These are phyloP conservation scores for Subacronicta megacephala DNA, from an alignment of 2,888 invertebrate species.

Conservation along the genomic window DNA sequence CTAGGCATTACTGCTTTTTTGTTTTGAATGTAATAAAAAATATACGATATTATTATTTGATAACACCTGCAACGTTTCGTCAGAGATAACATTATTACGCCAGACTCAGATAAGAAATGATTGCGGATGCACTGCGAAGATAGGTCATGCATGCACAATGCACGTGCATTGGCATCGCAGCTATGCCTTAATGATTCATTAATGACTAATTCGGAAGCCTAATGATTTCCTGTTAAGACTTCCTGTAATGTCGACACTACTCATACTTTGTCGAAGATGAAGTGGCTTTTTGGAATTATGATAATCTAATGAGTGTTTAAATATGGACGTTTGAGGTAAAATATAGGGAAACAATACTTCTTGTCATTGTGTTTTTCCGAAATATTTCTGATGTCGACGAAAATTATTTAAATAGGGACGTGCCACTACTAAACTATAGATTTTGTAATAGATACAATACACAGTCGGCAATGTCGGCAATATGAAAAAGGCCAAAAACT, in stretches of 20 bases:
- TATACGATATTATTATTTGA: not conserved
- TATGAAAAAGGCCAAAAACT: no score
- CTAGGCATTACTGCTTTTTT: no score
- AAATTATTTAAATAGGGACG: no score
- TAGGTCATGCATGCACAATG: slow-evolving; percentile 33
- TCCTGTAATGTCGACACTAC: slow-evolving; percentile 26
- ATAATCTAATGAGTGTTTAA: not conserved
- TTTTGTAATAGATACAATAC: no score
- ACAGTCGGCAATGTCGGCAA: no score
- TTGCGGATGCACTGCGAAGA: slow-evolving; percentile 34
- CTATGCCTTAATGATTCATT: slow-evolving; percentile 47
- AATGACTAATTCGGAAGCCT: slow-evolving; percentile 54
- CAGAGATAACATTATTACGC: slow-evolving; percentile 38
- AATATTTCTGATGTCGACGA: no score
- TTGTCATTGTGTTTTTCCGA: no score
- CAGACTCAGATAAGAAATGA: slow-evolving; percentile 42
- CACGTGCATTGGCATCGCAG: slow-evolving; percentile 34
- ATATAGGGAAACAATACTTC: no score
- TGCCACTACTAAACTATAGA: no score
- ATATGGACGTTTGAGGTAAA: slow-evolving; percentile 5
- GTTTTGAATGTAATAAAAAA: no score
- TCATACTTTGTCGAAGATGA: slow-evolving; percentile 24
- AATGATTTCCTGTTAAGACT: slow-evolving; percentile 40
- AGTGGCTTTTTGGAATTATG: not conserved
- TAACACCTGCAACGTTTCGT: slow-evolving; percentile 19